These are phyloP conservation scores for Drosophila paulistorum DNA, from an alignment of 1,140 invertebrate species.

Conservation along the genomic window DNA sequence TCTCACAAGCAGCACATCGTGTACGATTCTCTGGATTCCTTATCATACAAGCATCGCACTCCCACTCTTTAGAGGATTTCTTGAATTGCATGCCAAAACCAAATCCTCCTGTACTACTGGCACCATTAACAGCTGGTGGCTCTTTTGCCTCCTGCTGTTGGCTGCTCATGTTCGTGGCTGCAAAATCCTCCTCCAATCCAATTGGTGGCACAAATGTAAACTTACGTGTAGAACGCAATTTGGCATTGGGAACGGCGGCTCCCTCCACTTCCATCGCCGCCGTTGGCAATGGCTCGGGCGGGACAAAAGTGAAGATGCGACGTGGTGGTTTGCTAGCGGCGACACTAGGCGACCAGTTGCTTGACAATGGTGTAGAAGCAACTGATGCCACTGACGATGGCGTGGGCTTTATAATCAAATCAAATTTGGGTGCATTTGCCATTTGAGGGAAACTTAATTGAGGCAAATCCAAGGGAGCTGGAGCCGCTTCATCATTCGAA, in stretches of 20 bases:
- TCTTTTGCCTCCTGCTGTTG: slow-evolving; percentile 13
- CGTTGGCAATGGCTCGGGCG: not conserved
- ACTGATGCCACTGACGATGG: not conserved
- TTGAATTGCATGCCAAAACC: slow-evolving; percentile 85
- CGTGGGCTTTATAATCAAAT: slow-evolving; percentile 62
- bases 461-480: slow-evolving; percentile 85
- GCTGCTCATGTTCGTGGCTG: not conserved
- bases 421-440: slow-evolving; percentile 85
- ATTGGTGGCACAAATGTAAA: not conserved
- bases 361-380: not conserved
- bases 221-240: not conserved
- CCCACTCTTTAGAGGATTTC: slow-evolving; percentile 84
- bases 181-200: not conserved
- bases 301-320: slow-evolving; percentile 2
- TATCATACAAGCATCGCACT: slow-evolving; percentile 87
- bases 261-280: not conserved
- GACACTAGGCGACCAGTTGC: not conserved
- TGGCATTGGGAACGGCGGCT: not conserved
- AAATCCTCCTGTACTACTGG: slow-evolving; percentile 59
- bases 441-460: slow-evolving; percentile 86
- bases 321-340: not conserved
- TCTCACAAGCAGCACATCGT: slow-evolving; percentile 87
- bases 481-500: slow-evolving; percentile 73
- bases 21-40: slow-evolving; percentile 84
- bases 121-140: slow-evolving; percentile 23